phyloP scores from a whole-genome alignment of 2,797 vertebrate species.

The Monodelphis domestica region DNA sequence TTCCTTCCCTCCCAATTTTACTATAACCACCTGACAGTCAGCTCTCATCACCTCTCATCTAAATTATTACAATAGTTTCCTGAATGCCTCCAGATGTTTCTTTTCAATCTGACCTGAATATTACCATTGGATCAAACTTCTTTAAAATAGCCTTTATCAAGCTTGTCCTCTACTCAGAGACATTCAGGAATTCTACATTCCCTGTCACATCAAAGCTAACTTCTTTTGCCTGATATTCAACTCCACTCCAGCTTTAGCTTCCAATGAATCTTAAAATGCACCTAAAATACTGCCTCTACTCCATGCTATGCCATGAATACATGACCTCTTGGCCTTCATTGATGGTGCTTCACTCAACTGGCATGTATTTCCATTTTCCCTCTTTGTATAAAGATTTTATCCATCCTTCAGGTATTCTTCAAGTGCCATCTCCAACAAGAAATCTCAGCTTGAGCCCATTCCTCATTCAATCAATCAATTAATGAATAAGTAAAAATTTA shows the following conservation, averaged over 20 bases:
- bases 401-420: background rate
- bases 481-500: background rate
- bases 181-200: background rate
- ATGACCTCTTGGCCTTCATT: background rate
- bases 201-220: background rate
- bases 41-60: background rate
- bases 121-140: background rate
- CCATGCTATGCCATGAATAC: background rate
- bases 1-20: background rate
- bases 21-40: background rate
- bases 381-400: background rate
- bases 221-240: background rate
- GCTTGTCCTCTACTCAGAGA: background rate
- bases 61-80: background rate
- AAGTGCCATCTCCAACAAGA: background rate
- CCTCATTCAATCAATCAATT: background rate
- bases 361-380: background rate
- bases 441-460: background rate
- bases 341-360: background rate
- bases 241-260: background rate
- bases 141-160: background rate
- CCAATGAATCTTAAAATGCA: background rate
- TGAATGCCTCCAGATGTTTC: background rate
- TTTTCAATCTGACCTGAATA: background rate
- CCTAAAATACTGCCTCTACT: background rate